Percentiles rank a stretch among this genome's conserved stretches.
phyloP scores from a whole-genome alignment of 2,113 vertebrate species.

The Oryzias celebensis region DNA sequence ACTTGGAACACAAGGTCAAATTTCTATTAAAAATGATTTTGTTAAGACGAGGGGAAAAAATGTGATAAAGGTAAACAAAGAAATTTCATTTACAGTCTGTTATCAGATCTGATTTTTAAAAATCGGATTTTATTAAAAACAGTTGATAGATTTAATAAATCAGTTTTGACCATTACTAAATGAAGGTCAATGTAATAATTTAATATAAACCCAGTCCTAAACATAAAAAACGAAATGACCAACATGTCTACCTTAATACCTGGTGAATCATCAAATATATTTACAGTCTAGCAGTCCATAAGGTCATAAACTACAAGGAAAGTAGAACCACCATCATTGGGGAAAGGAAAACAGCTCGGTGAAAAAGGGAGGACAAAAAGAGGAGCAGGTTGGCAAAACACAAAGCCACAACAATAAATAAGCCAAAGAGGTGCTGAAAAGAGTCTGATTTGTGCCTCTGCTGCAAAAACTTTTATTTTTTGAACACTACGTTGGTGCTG shows the following conservation, averaged over 20 bases:
- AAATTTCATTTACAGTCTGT: no score
- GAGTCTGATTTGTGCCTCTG: constrained; percentile 15
- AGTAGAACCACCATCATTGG: constrained; percentile 25
- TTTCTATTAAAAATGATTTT: no score
- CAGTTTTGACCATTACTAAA: no score
- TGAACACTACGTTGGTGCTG: constrained; percentile 7
- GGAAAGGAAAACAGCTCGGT: constrained; percentile 32
- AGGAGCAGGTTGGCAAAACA: neutral
- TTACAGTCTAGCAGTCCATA: constrained; percentile 30
- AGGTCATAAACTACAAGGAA: constrained; percentile 31
- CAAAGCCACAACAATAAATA: constrained; percentile 49
- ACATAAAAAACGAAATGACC: constrained; percentile 2
- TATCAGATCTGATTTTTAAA: no score
- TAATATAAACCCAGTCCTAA: no score
- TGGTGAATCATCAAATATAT: constrained; percentile 45
- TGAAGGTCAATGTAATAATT: no score
- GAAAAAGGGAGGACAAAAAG: constrained; percentile 8
- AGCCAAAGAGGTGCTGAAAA: constrained; percentile 38
- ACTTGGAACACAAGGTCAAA: no score
- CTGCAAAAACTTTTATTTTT: constrained; percentile 59
- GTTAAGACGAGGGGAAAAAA: no score
- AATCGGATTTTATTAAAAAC: no score
- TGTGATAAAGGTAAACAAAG: no score
- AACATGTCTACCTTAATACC: constrained; percentile 9
- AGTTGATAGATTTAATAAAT: no score